phyloP scores from a whole-genome alignment of 2,888 invertebrate genomes.

The Chalcis sispes region DNA sequence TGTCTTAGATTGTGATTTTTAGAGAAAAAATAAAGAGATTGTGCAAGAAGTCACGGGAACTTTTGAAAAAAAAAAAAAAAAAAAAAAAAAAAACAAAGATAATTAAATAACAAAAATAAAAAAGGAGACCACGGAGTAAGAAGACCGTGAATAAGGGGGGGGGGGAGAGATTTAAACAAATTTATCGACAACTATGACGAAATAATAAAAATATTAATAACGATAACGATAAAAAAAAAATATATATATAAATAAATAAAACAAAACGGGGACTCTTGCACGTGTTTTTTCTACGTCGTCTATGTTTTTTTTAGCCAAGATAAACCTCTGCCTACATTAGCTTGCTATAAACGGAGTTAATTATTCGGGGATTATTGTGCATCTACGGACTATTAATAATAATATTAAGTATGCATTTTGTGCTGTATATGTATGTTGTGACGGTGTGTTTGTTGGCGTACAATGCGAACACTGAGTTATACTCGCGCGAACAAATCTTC shows the following conservation, averaged over 20 bases:
- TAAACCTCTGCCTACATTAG: constrained; percentile 45
- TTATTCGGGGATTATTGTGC: constrained; percentile 26
- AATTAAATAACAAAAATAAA: not conserved
- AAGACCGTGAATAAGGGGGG: too few species aligned
- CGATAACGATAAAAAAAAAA: not conserved
- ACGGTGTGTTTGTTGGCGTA: constrained; percentile 7
- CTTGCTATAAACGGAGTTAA: constrained; percentile 35
- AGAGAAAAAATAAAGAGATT: constrained; percentile 16
- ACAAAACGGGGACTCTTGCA: constrained; percentile 3
- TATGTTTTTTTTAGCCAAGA: constrained; percentile 40
- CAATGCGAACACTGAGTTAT: too few species aligned
- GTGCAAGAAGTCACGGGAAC: constrained; percentile 26
- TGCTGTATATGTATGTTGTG: constrained; percentile 19
- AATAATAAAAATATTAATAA: too few species aligned
- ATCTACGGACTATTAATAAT: constrained; percentile 47
- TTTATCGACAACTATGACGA: too few species aligned
- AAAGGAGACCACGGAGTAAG: too few species aligned
- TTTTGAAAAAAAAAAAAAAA: not conserved
- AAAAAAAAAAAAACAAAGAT: not conserved
- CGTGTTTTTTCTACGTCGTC: constrained; percentile 35
- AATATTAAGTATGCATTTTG: constrained; percentile 29
- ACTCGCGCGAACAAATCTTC: too few species aligned
- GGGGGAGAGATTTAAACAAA: too few species aligned
- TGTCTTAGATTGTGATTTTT: constrained; percentile 52
- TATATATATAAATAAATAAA: not conserved